phyloP scores from a whole-genome alignment of 2,888 invertebrate genomes.

The Cactoblastis cactorum region DNA sequence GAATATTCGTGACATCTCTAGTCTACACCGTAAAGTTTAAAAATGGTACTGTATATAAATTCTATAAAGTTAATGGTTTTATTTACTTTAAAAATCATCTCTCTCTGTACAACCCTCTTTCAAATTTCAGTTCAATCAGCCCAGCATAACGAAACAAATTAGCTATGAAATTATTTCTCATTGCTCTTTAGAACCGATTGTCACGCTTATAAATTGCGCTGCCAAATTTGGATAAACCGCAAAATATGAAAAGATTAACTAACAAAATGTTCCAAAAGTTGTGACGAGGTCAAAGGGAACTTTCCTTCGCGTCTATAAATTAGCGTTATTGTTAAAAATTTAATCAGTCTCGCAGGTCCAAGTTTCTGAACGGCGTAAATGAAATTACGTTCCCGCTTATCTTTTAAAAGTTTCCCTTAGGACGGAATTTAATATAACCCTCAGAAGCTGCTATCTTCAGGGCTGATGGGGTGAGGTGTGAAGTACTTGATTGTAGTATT shows the following conservation, averaged over 20 bases:
- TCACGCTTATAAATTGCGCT: neutral
- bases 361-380: slow-evolving; percentile 60
- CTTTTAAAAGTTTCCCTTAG: slow-evolving; percentile 47
- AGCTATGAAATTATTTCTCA: no score
- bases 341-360: slow-evolving; percentile 47
- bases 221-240: neutral
- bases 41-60: no score
- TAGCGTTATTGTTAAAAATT: slow-evolving; percentile 58
- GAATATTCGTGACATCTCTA: no score
- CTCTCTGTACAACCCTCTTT: no score
- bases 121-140: no score
- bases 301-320: slow-evolving; percentile 37
- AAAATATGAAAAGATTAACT: neutral
- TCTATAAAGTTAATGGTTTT: no score
- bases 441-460: slow-evolving; percentile 53
- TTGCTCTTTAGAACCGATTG: no score
- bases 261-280: slow-evolving; percentile 6
- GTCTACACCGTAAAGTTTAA: no score
- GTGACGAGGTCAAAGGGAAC: slow-evolving; percentile 21
- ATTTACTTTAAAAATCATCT: no score
- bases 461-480: slow-evolving; percentile 46
- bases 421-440: slow-evolving; percentile 59
- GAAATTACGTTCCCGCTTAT: slow-evolving; percentile 59
- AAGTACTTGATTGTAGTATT: no score
- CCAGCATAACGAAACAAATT: no score